Evolutionary conservation across 2,797 vertebrate species (phyloP).

Genomic region (Chelonia mydas): DNA sequence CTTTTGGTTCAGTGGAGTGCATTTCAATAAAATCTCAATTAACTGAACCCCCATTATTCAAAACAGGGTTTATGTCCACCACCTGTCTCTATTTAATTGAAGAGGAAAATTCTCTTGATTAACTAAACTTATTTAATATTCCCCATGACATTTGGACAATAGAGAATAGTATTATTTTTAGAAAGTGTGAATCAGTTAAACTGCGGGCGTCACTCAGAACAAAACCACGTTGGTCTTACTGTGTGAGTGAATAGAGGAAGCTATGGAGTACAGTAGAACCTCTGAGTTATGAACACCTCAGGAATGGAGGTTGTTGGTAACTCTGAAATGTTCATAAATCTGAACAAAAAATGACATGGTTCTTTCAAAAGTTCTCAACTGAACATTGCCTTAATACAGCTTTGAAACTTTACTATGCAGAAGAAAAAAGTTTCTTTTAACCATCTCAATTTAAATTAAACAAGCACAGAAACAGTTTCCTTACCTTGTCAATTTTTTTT

Average conservation of each 20-base stretch:
- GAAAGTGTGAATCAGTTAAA: conserved; percentile 64
- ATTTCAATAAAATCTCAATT: conserved; percentile 19
- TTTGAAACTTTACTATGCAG: no score
- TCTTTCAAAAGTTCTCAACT: no score
- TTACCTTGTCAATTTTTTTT: no score
- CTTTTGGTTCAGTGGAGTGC: neutral
- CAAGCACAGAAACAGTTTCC: no score
- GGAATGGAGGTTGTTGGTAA: no score
- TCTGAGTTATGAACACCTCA: no score
- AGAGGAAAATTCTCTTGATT: conserved; percentile 30
- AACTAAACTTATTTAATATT: conserved; percentile 48
- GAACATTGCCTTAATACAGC: no score
- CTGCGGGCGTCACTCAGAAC: conserved; percentile 49
- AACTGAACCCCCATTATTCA: conserved; percentile 18
- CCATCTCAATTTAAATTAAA: no score
- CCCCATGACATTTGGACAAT: conserved; percentile 46
- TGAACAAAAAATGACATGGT: no score
- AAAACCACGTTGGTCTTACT: conserved; percentile 31
- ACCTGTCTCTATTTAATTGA: conserved; percentile 50
- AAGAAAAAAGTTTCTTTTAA: no score
- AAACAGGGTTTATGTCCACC: conserved; percentile 25
- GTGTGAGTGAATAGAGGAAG: conserved; percentile 1
- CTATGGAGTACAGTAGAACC: neutral
- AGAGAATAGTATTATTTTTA: conserved; percentile 41
- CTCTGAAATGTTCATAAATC: no score